A percentile compares a stretch with the other conserved stretches of the same genome.
phyloP scores from a whole-genome alignment of 2,113 vertebrate species.

The Saccopteryx bilineata region DNA sequence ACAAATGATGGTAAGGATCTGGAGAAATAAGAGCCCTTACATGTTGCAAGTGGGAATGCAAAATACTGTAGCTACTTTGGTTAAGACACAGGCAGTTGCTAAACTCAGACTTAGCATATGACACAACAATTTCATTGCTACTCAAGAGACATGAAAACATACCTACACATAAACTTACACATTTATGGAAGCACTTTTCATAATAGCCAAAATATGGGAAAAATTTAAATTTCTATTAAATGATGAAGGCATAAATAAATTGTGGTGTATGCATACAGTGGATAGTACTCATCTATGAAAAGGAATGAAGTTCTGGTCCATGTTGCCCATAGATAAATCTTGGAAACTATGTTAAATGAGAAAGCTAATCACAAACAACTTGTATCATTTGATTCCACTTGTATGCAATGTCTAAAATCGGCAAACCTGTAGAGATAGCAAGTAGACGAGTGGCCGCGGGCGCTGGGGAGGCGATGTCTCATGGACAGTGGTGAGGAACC shows the following conservation, averaged over 20 bases:
- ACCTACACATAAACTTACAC: neutral
- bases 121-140: neutral
- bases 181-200: neutral
- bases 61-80: neutral
- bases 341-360: neutral
- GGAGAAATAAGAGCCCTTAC: too few relatives aligned
- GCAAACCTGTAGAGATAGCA: neutral
- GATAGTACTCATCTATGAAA: neutral
- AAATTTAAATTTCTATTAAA: neutral
- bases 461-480: neutral
- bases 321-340: too few relatives aligned
- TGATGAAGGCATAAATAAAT: neutral
- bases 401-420: too few relatives aligned
- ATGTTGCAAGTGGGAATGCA: fast-evolving
- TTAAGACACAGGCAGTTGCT: neutral
- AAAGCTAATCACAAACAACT: neutral
- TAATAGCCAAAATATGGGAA: neutral
- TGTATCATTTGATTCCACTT: neutral
- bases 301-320: neutral
- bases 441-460: too few relatives aligned
- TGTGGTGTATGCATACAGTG: too few relatives aligned
- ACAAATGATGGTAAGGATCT: neutral
- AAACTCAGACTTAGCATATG: neutral
- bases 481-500: neutral
- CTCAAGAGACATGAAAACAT: neutral